These are phyloP conservation scores for Lepus americanus DNA, from an alignment of 2,113 vertebrate genomes.

Conservation along the genomic window DNA sequence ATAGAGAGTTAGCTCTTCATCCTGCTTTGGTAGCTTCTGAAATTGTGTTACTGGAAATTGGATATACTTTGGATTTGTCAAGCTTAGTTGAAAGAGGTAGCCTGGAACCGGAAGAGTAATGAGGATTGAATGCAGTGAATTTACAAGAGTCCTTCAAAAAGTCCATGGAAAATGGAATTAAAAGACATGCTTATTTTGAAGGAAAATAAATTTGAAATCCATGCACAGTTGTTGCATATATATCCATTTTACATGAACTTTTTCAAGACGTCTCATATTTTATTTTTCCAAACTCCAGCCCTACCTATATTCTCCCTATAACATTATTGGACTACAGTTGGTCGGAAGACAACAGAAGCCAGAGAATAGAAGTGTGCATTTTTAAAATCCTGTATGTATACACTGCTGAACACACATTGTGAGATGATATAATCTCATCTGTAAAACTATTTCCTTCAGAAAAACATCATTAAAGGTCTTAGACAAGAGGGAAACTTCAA, in stretches of 20 bases:
- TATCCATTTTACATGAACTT: no score
- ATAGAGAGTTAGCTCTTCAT: background rate
- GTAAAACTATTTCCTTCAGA: background rate
- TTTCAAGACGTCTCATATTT: background rate
- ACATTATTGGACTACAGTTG: background rate
- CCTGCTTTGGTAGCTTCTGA: background rate
- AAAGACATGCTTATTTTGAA: no score
- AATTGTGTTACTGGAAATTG: background rate
- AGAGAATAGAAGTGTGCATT: background rate
- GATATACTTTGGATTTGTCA: background rate
- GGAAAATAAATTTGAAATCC: no score
- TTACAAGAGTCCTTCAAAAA: no score
- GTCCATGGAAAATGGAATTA: no score
- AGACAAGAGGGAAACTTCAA: background rate
- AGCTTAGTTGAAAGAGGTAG: background rate
- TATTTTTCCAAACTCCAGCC: background rate
- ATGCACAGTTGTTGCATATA: no score
- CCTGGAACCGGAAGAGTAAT: background rate
- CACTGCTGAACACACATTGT: background rate
- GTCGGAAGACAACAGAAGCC: background rate
- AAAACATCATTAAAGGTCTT: background rate
- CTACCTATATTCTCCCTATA: background rate
- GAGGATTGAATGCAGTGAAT: background rate
- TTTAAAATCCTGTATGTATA: background rate
- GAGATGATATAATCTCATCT: background rate